Evolutionary conservation across 37 sponge, comb jelly and placozoan species (phyloP), one percentile per base, ranked within the genome.

Genomic region (Halisarca cf. caerulea): DNA sequence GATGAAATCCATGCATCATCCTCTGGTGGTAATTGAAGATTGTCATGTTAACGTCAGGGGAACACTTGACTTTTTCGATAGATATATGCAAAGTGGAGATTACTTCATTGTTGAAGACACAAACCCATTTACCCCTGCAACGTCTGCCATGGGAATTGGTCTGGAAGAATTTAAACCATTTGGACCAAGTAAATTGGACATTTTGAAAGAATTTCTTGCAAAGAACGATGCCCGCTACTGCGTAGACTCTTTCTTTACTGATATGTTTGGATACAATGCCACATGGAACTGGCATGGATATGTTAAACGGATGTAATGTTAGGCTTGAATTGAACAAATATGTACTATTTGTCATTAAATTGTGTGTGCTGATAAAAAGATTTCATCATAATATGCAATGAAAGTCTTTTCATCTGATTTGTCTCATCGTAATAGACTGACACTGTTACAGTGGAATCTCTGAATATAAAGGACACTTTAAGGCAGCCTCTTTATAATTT

Each of bases 51-150:
- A 92, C 59, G 21, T 21, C 15, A 3, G 37, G 43, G 79, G 79
- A 15, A 30, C 86, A 4, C 11, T 92, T 66, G 55, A 86, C 21
- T 83, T 86, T 53, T 89, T 92, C 39, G 64, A 84, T 38, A 9
- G 4, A 34, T 83, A 45, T 51, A 74, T 89, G 81, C 61, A 86
- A 39, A 33, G 40, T 41, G 90, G 87, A 27, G 93, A 92, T 58
- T 92, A 92, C 78, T 60, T 86, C 32, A 44, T 89, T 18, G 21
- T 86, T 11, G 90, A 92, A n/a, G 93, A 92, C 60, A 70, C 86
- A 3, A 32, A 39, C 30, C 90, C 90, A 47, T 9, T 53, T 1
- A 8, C 64, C 1, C 85, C 88, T 23, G 25, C 34, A 38, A 20
- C 45, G 55, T 0, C 27, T 1, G 91, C 88, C 18, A 33, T 9